Conservation (phyloP, 2,113 vertebrate genomes). For the Pseudorasbora parva region DNA sequence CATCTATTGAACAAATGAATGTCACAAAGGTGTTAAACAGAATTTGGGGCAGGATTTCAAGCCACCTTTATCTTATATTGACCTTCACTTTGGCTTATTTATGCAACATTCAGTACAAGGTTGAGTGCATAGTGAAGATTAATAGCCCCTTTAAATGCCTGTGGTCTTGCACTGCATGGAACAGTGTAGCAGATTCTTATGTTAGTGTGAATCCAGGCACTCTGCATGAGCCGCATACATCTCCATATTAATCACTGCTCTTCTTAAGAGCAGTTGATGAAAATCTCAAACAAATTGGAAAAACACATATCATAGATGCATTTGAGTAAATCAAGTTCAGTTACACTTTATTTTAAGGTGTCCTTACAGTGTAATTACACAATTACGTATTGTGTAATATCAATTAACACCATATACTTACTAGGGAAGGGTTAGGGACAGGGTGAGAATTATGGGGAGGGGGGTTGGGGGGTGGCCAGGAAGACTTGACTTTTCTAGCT, state of each 20-base stretch:
- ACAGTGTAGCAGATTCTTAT: slow-evolving; percentile 47
- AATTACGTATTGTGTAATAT: too few relatives aligned
- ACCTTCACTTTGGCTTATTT: slow-evolving; percentile 54
- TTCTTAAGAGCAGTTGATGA: background rate
- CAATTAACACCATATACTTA: too few relatives aligned
- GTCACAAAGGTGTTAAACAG: slow-evolving; percentile 42
- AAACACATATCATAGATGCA: background rate
- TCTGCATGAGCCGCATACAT: slow-evolving; percentile 19
- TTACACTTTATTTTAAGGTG: too few relatives aligned
- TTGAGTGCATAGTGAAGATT: slow-evolving; percentile 53
- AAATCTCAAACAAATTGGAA: background rate
- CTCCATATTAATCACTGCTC: slow-evolving; percentile 42
- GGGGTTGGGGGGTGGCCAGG: too few relatives aligned
- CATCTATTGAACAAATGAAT: slow-evolving; percentile 38
- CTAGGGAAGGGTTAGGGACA: too few relatives aligned
- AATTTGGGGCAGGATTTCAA: slow-evolving; percentile 47
- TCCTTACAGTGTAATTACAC: too few relatives aligned
- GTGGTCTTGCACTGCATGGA: slow-evolving; percentile 44
- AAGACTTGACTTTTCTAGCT: too few relatives aligned
- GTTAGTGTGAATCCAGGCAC: slow-evolving; percentile 33
- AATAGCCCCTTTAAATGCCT: slow-evolving; percentile 57
- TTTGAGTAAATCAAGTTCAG: background rate
- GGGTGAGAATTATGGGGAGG: too few relatives aligned
- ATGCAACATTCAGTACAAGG: slow-evolving; percentile 53
- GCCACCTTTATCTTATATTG: slow-evolving; percentile 50